Percentiles rank a stretch among this genome's conserved stretches.
phyloP scores from a whole-genome alignment of 2,113 vertebrate species.

The Erinaceus europaeus region DNA sequence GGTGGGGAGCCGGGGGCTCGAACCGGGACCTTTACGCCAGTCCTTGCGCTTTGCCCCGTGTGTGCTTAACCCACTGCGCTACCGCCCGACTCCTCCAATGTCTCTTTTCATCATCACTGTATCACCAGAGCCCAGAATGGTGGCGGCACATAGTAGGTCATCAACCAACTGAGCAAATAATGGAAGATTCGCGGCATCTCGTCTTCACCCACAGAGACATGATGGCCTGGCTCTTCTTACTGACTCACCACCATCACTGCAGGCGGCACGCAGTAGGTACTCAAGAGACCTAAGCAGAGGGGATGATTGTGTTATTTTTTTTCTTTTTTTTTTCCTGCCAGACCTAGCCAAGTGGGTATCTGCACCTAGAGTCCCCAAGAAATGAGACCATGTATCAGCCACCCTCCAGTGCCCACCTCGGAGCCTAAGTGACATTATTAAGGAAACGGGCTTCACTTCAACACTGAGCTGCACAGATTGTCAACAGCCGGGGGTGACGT shows the following conservation, averaged over 20 bases:
- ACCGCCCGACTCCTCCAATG: too few relatives aligned
- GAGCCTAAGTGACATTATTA: conserved; percentile 18
- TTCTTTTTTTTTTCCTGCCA: accelerated
- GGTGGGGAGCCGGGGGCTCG: too few relatives aligned
- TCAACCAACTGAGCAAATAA: not conserved
- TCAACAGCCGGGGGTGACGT: conserved; percentile 18
- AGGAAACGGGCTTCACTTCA: conserved; percentile 29
- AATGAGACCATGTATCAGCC: not conserved
- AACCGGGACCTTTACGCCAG: too few relatives aligned
- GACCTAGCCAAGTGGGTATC: not conserved
- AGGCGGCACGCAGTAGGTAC: not conserved
- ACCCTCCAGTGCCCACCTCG: not conserved
- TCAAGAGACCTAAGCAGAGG: not conserved
- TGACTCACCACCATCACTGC: not conserved
- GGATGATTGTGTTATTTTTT: not conserved
- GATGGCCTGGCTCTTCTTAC: not conserved
- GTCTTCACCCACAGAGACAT: not conserved
- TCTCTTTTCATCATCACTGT: not conserved
- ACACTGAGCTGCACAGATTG: not conserved
- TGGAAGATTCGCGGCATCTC: too few relatives aligned
- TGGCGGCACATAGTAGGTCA: not conserved
- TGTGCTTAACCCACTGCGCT: too few relatives aligned
- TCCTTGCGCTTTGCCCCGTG: too few relatives aligned
- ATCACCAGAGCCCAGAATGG: not conserved
- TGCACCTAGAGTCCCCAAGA: not conserved